These are phyloP conservation scores for Chelonoidis abingdonii DNA, from an alignment of 2,113 vertebrate genomes.

Conservation along the genomic window DNA sequence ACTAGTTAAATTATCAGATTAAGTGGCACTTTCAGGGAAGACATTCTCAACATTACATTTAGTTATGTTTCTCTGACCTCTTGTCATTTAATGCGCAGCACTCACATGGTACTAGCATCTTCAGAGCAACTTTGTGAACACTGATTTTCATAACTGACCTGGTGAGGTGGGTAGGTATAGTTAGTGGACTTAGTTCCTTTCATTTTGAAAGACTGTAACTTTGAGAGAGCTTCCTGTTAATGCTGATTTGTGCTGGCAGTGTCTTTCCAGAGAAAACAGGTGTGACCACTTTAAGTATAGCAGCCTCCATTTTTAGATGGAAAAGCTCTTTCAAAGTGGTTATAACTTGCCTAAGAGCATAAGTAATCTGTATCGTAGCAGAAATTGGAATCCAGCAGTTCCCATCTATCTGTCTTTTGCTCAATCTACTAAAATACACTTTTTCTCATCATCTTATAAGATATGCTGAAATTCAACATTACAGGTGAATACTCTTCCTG, in stretches of 20 bases:
- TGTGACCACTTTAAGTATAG: background rate
- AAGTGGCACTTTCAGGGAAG: background rate
- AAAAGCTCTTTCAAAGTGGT: background rate
- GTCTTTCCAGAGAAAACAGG: background rate
- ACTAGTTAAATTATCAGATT: slow-evolving; percentile 9
- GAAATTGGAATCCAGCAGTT: background rate
- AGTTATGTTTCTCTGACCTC: background rate
- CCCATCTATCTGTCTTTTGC: background rate
- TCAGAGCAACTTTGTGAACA: background rate
- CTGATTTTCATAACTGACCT: background rate
- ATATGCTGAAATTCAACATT: background rate
- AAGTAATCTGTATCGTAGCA: background rate
- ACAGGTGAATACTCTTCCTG: background rate
- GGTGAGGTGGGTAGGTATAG: background rate
- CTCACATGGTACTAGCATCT: background rate
- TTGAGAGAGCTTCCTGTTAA: background rate
- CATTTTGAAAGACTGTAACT: background rate
- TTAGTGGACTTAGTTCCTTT: background rate
- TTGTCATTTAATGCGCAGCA: slow-evolving; percentile 1
- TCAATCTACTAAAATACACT: background rate
- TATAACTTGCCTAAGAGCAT: background rate
- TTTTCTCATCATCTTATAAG: background rate
- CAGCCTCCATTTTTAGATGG: background rate
- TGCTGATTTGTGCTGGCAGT: background rate
- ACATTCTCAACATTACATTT: slow-evolving; percentile 11